Evolutionary conservation across 2,797 vertebrate species (phyloP), one percentile per base, ranked within the genome.

Genomic region (Sebastolobus alascanus): DNA sequence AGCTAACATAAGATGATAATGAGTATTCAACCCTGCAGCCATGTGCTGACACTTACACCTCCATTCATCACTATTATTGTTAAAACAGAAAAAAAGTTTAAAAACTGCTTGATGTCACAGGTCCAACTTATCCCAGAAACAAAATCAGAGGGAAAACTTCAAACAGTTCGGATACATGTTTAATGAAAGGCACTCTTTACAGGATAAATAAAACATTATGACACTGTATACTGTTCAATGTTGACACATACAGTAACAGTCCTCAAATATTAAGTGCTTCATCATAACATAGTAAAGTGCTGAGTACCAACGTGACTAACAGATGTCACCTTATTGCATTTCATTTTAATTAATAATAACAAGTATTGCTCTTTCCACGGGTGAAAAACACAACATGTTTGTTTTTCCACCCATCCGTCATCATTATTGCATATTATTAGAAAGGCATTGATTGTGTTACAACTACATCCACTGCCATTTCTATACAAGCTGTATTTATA

Each of bases 131-230:
- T 81, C 59, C 14, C 1, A 46, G 46, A 60, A 37, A 71, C 29
- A 1, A 68, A 84, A 73, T 79, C 35, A 37, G 33, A 70, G 13
- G 67, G 55, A 79, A 88, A 46, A 73, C 81, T 4, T 68, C 14
- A 64, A 69, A 80, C 69, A 85, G 83, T 91, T 85, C 68, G 82
- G 67, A 86, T 95, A 95, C 87, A 89, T 82, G 84, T 96, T 96
- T 95, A 95, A 95, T 96, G 88, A 92, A 96, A 96, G 95, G 96
- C 96, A 96, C 96, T 96, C 94, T 88, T 91, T 93, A 94, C 92
- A 94, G 84, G 77, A 87, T 91, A 75, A 91, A 91, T 93, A 85
- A 93, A 94, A 94, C 89, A 92, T 88, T 84, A 89, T 87, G 89
- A 87, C 84, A 83, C 77, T 84, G 87, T 86, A 29, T 89, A 87